A percentile compares a stretch with the other conserved stretches of the same genome.
phyloP scores from a whole-genome alignment of 2,888 invertebrate species.

The Heliconius ismenius region DNA sequence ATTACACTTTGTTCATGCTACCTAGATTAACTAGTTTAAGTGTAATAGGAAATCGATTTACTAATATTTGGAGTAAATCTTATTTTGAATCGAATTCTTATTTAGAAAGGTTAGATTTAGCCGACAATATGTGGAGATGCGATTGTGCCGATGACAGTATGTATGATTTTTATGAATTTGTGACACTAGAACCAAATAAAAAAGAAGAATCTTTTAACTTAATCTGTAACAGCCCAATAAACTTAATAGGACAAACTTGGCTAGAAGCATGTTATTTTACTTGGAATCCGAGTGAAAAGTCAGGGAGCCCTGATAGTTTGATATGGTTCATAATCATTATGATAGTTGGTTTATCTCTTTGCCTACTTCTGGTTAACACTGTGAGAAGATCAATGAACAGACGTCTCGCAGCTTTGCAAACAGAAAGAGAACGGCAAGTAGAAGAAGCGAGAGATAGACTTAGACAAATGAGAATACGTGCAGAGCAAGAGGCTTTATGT shows the following conservation, averaged over 20 bases:
- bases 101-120: conserved; percentile 82
- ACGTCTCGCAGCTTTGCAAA: conserved; percentile 74
- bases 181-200: conserved; percentile 81
- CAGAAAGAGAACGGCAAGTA: conserved; percentile 80
- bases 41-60: conserved; percentile 87
- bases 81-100: conserved; percentile 83
- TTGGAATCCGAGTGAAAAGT: conserved; percentile 80
- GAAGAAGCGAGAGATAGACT: conserved; percentile 82
- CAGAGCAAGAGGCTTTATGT: conserved; percentile 78
- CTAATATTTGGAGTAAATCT: conserved; percentile 81
- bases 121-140: conserved; percentile 90
- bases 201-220: conserved; percentile 77
- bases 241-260: conserved; percentile 85
- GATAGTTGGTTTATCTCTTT: conserved; percentile 78
- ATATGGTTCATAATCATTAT: conserved; percentile 83
- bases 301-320: conserved; percentile 72
- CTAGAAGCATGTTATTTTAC: conserved; percentile 83
- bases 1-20: conserved; percentile 84
- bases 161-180: conserved; percentile 82
- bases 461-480: conserved; percentile 77
- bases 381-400: conserved; percentile 81
- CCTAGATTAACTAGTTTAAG: conserved; percentile 83
- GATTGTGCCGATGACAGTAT: conserved; percentile 84
- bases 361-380: conserved; percentile 78
- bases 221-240: conserved; percentile 85